phyloP scores from a whole-genome alignment of 2,113 vertebrate genomes.

The Tragelaphus imberbis region DNA sequence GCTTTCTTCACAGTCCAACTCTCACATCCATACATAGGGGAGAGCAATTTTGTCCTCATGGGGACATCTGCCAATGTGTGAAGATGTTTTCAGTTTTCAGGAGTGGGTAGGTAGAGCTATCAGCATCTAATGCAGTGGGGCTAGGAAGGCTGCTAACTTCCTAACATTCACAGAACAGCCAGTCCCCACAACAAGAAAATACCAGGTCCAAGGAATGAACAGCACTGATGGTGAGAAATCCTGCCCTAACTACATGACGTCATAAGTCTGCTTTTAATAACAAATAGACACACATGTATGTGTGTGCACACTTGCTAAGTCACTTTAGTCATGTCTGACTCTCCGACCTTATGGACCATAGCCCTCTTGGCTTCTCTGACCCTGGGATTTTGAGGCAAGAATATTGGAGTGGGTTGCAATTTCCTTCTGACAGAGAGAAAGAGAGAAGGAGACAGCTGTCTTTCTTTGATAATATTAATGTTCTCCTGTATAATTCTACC shows the following conservation, averaged over 20 bases:
- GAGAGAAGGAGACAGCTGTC: neutral
- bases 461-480: neutral
- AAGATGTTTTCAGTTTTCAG: neutral
- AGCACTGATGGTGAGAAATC: neutral
- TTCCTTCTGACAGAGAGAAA: neutral
- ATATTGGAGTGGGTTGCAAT: too few relatives aligned
- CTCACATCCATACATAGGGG: neutral
- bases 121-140: neutral
- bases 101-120: neutral
- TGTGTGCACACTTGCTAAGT: too few relatives aligned
- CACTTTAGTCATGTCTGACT: accelerated
- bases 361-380: too few relatives aligned
- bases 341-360: too few relatives aligned
- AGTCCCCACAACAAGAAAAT: neutral
- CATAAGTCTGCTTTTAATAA: neutral
- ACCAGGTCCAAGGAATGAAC: neutral
- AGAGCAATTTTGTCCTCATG: neutral
- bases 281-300: neutral
- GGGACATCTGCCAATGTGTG: neutral
- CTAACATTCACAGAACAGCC: neutral
- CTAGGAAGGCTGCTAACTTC: neutral
- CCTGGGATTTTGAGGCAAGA: too few relatives aligned
- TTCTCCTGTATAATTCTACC: neutral
- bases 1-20: neutral
- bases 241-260: neutral